Conservation (phyloP, 2,797 vertebrate genomes). For the Erethizon dorsatum region DNA sequence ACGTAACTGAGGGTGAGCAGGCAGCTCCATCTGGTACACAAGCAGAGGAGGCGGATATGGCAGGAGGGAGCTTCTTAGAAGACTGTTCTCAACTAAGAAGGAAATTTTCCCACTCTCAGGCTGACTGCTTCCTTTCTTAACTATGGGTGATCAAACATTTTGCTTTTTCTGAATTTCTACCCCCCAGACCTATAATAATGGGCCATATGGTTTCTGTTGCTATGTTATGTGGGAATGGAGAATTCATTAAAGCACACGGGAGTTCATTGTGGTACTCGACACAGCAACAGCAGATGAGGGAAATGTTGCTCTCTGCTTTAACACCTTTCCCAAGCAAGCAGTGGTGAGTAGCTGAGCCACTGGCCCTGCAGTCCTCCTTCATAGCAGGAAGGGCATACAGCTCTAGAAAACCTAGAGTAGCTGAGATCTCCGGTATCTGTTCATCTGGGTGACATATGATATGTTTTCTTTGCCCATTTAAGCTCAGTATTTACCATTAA, state of each 20-base stretch:
- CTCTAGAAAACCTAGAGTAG: neutral
- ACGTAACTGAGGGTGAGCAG: neutral
- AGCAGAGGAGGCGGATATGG: neutral
- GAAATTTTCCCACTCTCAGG: neutral
- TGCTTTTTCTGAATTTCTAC: neutral
- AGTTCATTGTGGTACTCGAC: neutral
- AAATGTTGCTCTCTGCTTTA: neutral
- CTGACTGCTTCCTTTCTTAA: neutral
- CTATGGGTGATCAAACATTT: neutral
- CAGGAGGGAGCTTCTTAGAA: neutral
- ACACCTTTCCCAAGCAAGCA: neutral
- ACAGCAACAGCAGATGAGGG: neutral
- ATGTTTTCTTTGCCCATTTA: neutral
- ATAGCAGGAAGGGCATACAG: neutral
- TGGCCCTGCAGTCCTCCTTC: neutral
- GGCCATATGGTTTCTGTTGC: neutral
- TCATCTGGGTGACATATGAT: neutral
- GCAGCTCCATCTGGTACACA: neutral
- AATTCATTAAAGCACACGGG: neutral
- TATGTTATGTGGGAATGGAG: neutral
- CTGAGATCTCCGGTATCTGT: neutral
- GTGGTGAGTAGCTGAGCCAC: neutral
- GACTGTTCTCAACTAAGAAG: too few relatives aligned
- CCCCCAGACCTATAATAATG: neutral
- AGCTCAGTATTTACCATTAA: neutral